These are phyloP conservation scores for Carassius gibelio DNA, from an alignment of 2,113 vertebrate genomes.

Conservation along the genomic window DNA sequence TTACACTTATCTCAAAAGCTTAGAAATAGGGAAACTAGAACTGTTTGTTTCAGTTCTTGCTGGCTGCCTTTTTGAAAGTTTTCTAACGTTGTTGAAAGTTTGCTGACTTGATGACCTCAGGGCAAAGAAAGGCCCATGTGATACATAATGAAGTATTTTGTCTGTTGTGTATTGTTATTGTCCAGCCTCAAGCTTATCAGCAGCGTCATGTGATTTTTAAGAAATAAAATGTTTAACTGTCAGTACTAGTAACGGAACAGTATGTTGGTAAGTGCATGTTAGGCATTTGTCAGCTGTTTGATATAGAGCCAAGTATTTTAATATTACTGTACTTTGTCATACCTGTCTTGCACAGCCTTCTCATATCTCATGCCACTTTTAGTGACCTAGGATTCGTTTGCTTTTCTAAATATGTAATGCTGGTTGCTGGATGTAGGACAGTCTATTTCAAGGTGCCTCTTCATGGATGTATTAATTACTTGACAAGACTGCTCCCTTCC, in stretches of 20 bases:
- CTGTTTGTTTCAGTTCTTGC: slow-evolving; percentile 3
- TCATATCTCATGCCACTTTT: slow-evolving; percentile 12
- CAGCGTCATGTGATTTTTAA: neutral
- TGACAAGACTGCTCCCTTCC: neutral
- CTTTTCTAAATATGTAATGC: slow-evolving; percentile 4
- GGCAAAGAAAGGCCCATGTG: neutral
- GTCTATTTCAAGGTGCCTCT: slow-evolving; percentile 46
- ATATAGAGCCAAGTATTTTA: neutral
- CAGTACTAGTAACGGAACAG: neutral
- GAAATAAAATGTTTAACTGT: neutral
- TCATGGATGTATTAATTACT: slow-evolving; percentile 39
- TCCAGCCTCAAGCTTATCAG: neutral
- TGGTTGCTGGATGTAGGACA: slow-evolving; percentile 49
- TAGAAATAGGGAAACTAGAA: neutral
- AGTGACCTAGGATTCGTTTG: slow-evolving; percentile 26
- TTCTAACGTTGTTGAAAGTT: slow-evolving; percentile 13
- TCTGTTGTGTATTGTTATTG: neutral
- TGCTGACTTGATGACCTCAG: slow-evolving; percentile 41
- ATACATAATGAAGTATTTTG: neutral
- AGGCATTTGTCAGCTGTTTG: neutral
- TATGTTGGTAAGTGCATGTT: neutral
- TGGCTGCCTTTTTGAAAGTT: neutral
- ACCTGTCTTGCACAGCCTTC: neutral
- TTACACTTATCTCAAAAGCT: neutral
- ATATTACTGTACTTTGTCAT: neutral